phyloP scores from a whole-genome alignment of 2,888 invertebrate genomes.

The Agrotis clavis region DNA sequence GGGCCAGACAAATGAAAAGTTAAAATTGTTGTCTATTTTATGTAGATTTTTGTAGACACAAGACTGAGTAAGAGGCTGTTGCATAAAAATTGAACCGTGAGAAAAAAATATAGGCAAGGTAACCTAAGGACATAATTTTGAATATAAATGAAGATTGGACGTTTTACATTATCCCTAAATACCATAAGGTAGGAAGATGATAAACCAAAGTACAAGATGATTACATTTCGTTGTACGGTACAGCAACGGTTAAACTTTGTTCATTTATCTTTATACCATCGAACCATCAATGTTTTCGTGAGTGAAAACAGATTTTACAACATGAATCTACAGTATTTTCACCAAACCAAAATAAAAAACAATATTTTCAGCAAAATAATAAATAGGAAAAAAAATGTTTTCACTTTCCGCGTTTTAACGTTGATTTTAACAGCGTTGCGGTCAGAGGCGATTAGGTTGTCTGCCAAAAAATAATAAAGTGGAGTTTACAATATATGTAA shows the following conservation, averaged over 20 bases:
- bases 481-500: slow-evolving; percentile 1
- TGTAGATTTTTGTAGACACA: too few relatives aligned
- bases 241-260: background rate
- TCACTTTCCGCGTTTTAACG: slow-evolving; percentile 48
- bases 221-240: background rate
- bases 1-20: too few relatives aligned
- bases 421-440: slow-evolving; percentile 56
- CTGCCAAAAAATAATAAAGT: slow-evolving; percentile 52
- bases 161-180: too few relatives aligned
- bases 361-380: slow-evolving; percentile 20
- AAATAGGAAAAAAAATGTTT: slow-evolving; percentile 38
- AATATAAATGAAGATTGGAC: background rate
- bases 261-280: background rate
- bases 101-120: too few relatives aligned
- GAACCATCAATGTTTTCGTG: background rate
- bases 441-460: slow-evolving; percentile 55
- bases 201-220: background rate
- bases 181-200: background rate
- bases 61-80: too few relatives aligned
- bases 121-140: background rate
- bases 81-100: too few relatives aligned
- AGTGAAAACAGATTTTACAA: background rate
- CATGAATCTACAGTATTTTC: background rate
- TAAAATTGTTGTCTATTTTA: too few relatives aligned
- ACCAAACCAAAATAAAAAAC: slow-evolving; percentile 3